phyloP scores from a whole-genome alignment of 2,888 invertebrate species.

The Metopia argyrocephala region DNA sequence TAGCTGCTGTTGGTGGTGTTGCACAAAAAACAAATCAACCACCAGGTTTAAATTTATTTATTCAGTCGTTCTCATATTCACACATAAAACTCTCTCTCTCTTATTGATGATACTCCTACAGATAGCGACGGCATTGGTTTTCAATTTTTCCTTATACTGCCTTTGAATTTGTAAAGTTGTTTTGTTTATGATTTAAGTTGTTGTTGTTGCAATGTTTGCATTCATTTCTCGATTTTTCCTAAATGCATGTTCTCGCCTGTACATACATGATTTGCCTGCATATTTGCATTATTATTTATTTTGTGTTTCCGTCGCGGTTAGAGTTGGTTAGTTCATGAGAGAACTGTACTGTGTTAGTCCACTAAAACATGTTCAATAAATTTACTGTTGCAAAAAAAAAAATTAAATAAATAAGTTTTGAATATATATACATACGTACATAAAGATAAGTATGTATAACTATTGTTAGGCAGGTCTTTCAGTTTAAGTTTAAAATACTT shows the following conservation, averaged over 20 bases:
- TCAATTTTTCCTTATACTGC: slow-evolving; percentile 32
- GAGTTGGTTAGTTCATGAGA: slow-evolving; percentile 47
- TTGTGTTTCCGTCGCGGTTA: slow-evolving; percentile 28
- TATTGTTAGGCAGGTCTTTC: no score
- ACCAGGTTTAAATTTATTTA: slow-evolving; percentile 24
- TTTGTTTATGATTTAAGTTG: neutral
- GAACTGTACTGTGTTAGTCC: no score
- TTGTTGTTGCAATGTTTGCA: slow-evolving; percentile 24
- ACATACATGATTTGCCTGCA: slow-evolving; percentile 34
- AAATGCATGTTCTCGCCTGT: slow-evolving; percentile 38
- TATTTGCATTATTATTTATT: slow-evolving; percentile 55
- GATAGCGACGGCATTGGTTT: slow-evolving; percentile 54
- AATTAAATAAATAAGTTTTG: no score
- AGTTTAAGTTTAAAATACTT: no score
- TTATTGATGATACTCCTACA: slow-evolving; percentile 47
- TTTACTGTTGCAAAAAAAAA: no score
- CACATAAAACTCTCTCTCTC: slow-evolving; percentile 34
- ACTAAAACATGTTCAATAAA: no score
- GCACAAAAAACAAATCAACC: slow-evolving; percentile 18
- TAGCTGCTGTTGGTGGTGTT: neutral
- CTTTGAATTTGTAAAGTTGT: neutral
- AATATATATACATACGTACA: no score
- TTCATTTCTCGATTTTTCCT: no score
- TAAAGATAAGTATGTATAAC: no score
- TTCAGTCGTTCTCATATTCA: slow-evolving; percentile 4